These are phyloP conservation scores for Gavialis gangeticus DNA, from an alignment of 2,113 vertebrate genomes.

Conservation along the genomic window DNA sequence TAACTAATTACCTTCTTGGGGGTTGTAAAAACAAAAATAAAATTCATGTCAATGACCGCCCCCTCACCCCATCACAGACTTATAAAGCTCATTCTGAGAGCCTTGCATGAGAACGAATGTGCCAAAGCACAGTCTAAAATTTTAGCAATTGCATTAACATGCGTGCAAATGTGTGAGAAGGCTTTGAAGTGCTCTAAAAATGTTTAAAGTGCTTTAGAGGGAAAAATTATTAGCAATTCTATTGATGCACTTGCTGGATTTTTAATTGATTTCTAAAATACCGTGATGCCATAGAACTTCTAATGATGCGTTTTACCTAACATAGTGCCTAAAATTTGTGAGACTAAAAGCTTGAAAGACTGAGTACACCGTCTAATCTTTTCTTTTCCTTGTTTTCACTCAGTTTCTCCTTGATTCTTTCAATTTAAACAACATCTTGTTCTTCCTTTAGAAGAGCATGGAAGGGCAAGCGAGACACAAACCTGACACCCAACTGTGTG, in stretches of 20 bases:
- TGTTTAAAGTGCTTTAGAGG: slow-evolving; percentile 45
- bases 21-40: slow-evolving; percentile 56
- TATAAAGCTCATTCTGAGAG: slow-evolving; percentile 25
- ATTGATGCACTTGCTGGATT: slow-evolving; percentile 41
- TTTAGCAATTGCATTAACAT: slow-evolving; percentile 56
- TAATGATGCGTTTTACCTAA: neutral
- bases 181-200: slow-evolving; percentile 49
- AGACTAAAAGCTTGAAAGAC: neutral
- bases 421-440: neutral
- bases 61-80: slow-evolving; percentile 1
- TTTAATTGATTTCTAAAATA: slow-evolving; percentile 19
- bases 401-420: neutral
- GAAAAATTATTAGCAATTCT: slow-evolving; percentile 51
- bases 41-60: slow-evolving; percentile 40
- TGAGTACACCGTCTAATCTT: rapidly evolving
- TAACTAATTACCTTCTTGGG: slow-evolving; percentile 54
- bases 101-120: slow-evolving; percentile 62
- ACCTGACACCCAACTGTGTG: rapidly evolving
- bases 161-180: slow-evolving; percentile 43
- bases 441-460: neutral
- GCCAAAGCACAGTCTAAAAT: slow-evolving; percentile 43
- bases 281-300: slow-evolving; percentile 11
- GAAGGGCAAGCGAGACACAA: rapidly evolving
- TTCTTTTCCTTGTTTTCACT: neutral
- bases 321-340: neutral